Conservation (phyloP, 2,888 invertebrate species). For the Cosmia pyralina region DNA sequence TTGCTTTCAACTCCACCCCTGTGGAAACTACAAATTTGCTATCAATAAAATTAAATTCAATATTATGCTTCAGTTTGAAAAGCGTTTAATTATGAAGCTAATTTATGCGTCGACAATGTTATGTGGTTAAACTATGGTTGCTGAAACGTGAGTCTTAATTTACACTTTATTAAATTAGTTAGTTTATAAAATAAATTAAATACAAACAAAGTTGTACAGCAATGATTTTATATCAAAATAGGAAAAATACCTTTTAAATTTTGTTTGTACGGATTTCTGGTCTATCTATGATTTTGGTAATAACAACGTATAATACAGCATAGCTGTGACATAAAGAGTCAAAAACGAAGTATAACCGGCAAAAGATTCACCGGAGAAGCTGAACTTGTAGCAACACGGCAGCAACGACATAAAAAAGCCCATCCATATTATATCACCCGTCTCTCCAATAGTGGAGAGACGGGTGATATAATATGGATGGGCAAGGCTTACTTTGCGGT, state of each 20-base stretch:
- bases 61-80: conserved; percentile 46
- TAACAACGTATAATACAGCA: no score
- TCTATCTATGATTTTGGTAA: no score
- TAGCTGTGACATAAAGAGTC: no score
- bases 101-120: conserved; percentile 30
- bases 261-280: background rate
- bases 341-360: no score
- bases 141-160: conserved; percentile 8
- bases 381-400: no score
- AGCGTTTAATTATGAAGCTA: conserved; percentile 34
- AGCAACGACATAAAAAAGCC: no score
- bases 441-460: no score
- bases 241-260: background rate
- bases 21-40: conserved; percentile 41
- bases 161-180: conserved; percentile 14
- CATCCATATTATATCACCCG: no score
- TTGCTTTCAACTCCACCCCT: conserved; percentile 16
- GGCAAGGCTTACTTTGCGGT: no score
- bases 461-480: no score
- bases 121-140: background rate
- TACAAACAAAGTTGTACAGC: background rate
- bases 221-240: background rate
- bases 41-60: conserved; percentile 52
- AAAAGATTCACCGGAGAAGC: no score
- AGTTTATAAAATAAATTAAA: conserved; percentile 1